These are phyloP conservation scores for Neostethus bicornis DNA, from an alignment of 2,797 vertebrate genomes.

Conservation along the genomic window DNA sequence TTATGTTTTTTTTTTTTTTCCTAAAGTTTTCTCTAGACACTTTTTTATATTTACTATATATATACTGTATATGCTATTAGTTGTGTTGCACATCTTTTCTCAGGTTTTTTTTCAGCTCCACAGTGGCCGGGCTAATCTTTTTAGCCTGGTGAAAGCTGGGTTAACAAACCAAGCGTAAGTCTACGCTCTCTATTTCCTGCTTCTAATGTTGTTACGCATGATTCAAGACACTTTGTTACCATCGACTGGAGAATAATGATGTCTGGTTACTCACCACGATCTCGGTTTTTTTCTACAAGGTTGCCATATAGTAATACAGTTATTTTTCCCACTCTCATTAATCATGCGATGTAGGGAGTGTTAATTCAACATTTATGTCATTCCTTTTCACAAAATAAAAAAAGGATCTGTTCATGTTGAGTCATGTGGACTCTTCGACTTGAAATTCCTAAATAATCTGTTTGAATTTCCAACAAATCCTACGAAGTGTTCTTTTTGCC, in stretches of 20 bases:
- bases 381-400: conserved; percentile 41
- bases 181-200: conserved; percentile 30
- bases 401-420: conserved; percentile 5
- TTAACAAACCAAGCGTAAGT: conserved; percentile 57
- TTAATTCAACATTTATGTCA: too few relatives aligned
- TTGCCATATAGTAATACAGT: conserved; percentile 30
- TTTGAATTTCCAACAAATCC: conserved; percentile 22
- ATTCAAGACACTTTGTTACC: conserved; percentile 66
- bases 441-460: conserved; percentile 16
- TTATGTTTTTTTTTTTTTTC: too few relatives aligned
- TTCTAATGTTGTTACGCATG: conserved; percentile 59
- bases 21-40: too few relatives aligned
- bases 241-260: conserved; percentile 64
- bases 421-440: conserved; percentile 19
- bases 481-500: conserved; percentile 17
- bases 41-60: too few relatives aligned
- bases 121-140: conserved; percentile 12
- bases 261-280: conserved; percentile 56
- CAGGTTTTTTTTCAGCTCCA: conserved; percentile 18
- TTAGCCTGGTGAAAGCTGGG: conserved; percentile 26
- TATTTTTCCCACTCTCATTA: conserved; percentile 42
- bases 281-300: conserved; percentile 50
- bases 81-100: conserved; percentile 17
- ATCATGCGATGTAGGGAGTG: conserved; percentile 61
- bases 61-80: conserved; percentile 37